Conservation (phyloP, 2,888 invertebrate genomes). For the Heliothis peltigera region DNA sequence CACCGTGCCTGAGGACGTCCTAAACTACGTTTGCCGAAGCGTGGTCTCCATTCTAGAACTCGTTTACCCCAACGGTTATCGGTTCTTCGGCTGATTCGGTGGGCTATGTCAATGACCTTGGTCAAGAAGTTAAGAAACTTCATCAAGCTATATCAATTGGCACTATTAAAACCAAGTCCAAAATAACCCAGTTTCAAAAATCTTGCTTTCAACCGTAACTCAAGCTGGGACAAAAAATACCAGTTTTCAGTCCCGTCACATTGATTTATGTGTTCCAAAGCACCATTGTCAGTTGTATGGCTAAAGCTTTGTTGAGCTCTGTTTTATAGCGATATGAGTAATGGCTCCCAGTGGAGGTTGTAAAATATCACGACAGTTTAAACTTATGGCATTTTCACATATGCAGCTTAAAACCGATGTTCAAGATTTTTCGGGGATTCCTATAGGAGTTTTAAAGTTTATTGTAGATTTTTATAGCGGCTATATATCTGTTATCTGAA, state of each 20-base stretch:
- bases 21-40: too few relatives aligned
- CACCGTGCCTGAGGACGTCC: too few relatives aligned
- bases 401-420: constrained; percentile 43
- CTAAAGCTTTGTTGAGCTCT: constrained; percentile 37
- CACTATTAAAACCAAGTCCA: too few relatives aligned
- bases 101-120: too few relatives aligned
- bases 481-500: too few relatives aligned
- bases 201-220: constrained; percentile 6
- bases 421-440: not conserved
- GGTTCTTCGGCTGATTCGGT: too few relatives aligned
- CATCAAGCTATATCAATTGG: too few relatives aligned
- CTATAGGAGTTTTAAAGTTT: not conserved
- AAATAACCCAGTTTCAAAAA: not conserved
- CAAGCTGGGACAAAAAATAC: constrained; percentile 20
- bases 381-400: constrained; percentile 45
- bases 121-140: too few relatives aligned
- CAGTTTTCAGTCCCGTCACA: constrained; percentile 18
- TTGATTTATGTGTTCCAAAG: constrained; percentile 49
- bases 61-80: too few relatives aligned
- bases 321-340: constrained; percentile 51
- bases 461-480: not conserved
- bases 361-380: constrained; percentile 49
- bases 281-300: constrained; percentile 55
- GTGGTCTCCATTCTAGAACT: too few relatives aligned
- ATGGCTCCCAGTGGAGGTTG: constrained; percentile 39